phyloP scores from a whole-genome alignment of 2,797 vertebrate genomes.

The Pantherophis vulpinus region DNA sequence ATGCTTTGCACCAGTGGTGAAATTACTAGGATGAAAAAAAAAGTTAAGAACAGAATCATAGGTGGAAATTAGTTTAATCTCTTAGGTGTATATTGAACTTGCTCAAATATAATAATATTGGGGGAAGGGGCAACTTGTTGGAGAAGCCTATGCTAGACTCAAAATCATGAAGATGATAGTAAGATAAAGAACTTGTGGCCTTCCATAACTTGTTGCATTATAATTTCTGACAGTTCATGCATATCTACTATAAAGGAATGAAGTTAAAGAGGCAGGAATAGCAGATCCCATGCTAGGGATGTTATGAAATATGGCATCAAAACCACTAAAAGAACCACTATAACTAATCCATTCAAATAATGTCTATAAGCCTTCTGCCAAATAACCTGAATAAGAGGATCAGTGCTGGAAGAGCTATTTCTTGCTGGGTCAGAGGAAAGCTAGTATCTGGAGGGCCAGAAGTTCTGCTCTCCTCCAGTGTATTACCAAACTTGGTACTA shows the following conservation, averaged over 20 bases:
- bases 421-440: not conserved
- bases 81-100: not conserved
- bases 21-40: not conserved
- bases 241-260: not conserved
- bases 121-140: not conserved
- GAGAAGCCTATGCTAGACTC: not conserved
- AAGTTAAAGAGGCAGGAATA: not conserved
- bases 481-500: not conserved
- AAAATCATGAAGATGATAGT: not conserved
- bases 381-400: not conserved
- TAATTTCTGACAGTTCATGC: not conserved
- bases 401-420: not conserved
- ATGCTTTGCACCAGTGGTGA: too few relatives aligned
- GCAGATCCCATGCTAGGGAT: not conserved
- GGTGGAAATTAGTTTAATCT: not conserved
- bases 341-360: not conserved
- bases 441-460: not conserved
- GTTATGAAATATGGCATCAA: not conserved
- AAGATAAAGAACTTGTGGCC: not conserved
- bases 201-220: not conserved
- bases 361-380: not conserved
- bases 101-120: not conserved
- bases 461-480: not conserved
- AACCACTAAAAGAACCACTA: not conserved
- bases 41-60: not conserved